phyloP scores from a whole-genome alignment of 2,113 vertebrate genomes.

The Stigmatopora nigra region DNA sequence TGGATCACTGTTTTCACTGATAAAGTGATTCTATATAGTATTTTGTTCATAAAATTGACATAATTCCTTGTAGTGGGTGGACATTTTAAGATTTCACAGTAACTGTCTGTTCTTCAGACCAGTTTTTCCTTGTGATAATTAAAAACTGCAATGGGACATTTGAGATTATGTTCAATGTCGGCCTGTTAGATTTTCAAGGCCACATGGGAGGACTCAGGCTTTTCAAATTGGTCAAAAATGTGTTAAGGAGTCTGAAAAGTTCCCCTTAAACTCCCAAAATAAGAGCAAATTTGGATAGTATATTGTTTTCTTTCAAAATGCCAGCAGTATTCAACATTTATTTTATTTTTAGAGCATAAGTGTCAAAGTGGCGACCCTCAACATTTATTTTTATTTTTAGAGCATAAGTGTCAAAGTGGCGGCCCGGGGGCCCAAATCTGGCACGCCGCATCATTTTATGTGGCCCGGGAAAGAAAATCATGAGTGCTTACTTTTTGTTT shows the following conservation, averaged over 20 bases:
- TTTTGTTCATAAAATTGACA: neutral
- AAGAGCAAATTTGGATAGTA: too few relatives aligned
- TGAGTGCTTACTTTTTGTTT: too few relatives aligned
- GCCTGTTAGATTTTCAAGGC: neutral
- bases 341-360: too few relatives aligned
- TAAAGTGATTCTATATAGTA: neutral
- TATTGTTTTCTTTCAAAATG: too few relatives aligned
- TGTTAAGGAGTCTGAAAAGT: neutral
- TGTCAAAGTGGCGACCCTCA: too few relatives aligned
- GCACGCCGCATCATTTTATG: too few relatives aligned
- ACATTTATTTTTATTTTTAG: too few relatives aligned
- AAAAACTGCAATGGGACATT: neutral
- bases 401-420: too few relatives aligned
- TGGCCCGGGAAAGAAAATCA: too few relatives aligned
- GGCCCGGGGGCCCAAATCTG: too few relatives aligned
- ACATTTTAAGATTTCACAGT: neutral
- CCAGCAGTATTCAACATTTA: too few relatives aligned
- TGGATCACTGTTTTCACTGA: neutral
- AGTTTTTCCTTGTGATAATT: neutral
- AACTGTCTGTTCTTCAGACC: neutral
- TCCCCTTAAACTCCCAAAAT: neutral
- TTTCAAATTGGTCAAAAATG: neutral
- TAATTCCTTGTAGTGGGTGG: neutral
- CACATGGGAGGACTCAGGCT: neutral
- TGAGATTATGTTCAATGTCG: constrained; percentile 1